Conservation (phyloP, 2,113 vertebrate species). For the Chionomys nivalis region DNA sequence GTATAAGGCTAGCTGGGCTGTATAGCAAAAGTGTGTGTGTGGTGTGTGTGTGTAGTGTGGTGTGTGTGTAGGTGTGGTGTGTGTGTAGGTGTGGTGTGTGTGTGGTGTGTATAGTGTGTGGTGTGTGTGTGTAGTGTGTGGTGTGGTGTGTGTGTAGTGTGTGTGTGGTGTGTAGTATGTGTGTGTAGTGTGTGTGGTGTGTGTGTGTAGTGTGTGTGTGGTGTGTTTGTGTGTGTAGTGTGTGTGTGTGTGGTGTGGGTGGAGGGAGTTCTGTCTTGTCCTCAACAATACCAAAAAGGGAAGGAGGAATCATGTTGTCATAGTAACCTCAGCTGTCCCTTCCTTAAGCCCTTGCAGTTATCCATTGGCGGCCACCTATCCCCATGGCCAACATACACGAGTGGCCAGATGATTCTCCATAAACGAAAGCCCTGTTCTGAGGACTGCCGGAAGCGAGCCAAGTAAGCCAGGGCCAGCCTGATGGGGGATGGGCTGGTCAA, state of each 20-base stretch:
- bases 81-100: background rate
- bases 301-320: background rate
- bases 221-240: background rate
- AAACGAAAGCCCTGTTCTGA: constrained; percentile 77
- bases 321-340: constrained; percentile 22
- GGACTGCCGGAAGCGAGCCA: constrained; percentile 39
- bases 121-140: no score
- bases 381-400: constrained; percentile 84
- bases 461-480: constrained; percentile 73
- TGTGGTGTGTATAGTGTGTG: no score
- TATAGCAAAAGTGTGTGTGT: background rate
- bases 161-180: background rate
- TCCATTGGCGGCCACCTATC: constrained; percentile 75
- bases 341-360: constrained; percentile 43
- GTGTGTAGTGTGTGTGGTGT: background rate
- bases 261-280: background rate
- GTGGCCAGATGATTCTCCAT: constrained; percentile 75
- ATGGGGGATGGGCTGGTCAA: background rate
- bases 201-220: no score
- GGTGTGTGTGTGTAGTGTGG: background rate
- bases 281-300: background rate
- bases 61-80: background rate
- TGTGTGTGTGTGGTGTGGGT: background rate
- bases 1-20: background rate
- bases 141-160: background rate